Base-by-base conservation (phyloP, 1,140 invertebrate genomes). In the Uloborus diversus region DNA sequence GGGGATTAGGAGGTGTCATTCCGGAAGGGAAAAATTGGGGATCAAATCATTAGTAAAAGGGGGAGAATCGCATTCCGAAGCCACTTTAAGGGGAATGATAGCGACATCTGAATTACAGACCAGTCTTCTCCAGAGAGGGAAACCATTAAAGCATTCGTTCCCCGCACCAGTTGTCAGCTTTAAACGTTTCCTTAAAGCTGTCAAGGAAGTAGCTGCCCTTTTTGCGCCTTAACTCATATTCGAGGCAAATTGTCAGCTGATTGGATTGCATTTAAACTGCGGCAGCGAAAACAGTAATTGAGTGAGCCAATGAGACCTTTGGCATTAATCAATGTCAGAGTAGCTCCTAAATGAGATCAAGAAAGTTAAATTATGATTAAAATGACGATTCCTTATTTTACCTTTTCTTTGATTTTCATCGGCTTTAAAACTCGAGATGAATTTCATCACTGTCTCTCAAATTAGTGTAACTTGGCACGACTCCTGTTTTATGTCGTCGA, bases 381-480 rank as follows among this genome's bases (percentile, higher is more conserved):
- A 78, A 78, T 62, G 61, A 37, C 47, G 61, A 65, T 49, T 78
- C 73, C 53, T 47, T 66, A n/a, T 78, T 78, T 57, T 75, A 23
- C 33, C 33, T 42, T 73, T 13, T 3, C n/a, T 73, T 73, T 61
- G 30, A 4, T n/a, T 64, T 64, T 75, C 5, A 32, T 37, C 57
- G 37, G 25, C 11, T 42, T 75, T 75, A 57, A 75, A 75, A 51
- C 57, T 75, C 64, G 51, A 75, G 73, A 78, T 78, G 61, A 78
- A 78, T 78, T 78, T 78, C 73, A 78, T 78, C 73, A 78, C 61
- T 78, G 73, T 78, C 73, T 42, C 62, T 78, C 73, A 78, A 78
- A 78, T 78, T 78, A 78, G 73, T 78, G 73, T 65, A 78, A 78
- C 62, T 78, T 33, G 27, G 37, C 37, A 37, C 9, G 42, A 75